A percentile compares a stretch with the other conserved stretches of the same genome.
Conservation (phyloP, 2,797 vertebrate species). For the Epinephelus awoara region DNA sequence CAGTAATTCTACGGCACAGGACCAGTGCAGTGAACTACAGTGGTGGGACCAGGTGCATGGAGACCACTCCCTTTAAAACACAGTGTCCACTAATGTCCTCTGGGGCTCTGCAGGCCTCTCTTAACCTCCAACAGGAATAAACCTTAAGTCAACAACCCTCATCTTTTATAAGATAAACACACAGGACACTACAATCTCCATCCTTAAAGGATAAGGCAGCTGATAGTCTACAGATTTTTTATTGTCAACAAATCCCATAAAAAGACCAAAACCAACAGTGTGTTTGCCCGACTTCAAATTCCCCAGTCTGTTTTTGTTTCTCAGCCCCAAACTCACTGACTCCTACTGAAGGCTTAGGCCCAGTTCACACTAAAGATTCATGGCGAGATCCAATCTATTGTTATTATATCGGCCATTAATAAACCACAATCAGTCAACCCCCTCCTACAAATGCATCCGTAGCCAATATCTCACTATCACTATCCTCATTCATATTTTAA, state of each 20-base stretch:
- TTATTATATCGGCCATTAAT: too few species aligned
- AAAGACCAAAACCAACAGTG: neutral
- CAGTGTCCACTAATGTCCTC: neutral
- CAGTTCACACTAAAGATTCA: too few species aligned
- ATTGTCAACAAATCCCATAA: slow-evolving; percentile 12
- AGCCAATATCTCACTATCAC: too few species aligned
- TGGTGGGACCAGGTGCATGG: slow-evolving; percentile 7
- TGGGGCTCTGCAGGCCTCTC: neutral
- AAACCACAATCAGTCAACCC: too few species aligned
- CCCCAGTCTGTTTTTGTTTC: neutral
- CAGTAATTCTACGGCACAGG: slow-evolving; percentile 7
- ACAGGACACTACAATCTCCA: neutral
- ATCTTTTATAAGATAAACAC: slow-evolving; percentile 8
- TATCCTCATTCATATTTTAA: too few species aligned
- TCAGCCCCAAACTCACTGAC: neutral
- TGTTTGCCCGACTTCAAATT: neutral
- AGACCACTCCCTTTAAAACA: slow-evolving; percentile 7
- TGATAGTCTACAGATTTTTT: neutral
- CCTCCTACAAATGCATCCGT: too few species aligned
- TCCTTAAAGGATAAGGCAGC: neutral
- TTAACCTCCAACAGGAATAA: neutral
- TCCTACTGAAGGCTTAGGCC: neutral
- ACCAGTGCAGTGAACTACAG: slow-evolving; percentile 5
- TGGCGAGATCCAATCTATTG: too few species aligned
- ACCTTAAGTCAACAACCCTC: neutral